Base-by-base conservation (phyloP, 2,797 vertebrate species). In the Oceanodroma leucorhoa region DNA sequence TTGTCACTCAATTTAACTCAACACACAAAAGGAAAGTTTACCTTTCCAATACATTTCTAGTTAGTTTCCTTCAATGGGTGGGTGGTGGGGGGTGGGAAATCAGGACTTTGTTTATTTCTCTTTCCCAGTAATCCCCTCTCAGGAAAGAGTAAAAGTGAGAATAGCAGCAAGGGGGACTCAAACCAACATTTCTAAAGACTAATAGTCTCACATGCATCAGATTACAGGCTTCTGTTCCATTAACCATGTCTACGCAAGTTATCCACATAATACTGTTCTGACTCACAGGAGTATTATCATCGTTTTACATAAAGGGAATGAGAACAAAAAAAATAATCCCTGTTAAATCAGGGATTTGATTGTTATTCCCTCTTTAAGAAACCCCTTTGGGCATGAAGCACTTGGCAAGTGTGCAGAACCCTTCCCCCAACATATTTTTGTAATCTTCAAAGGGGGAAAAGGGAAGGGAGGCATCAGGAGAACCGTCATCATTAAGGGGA, bases 31-130 rank as follows among this genome's bases (percentile, higher is more conserved):
- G 6, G 5, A 19, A 76, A 55, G 30, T 73, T 83, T 32, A 77
- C 27, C 22, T 86, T 88, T 69, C n/a, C 24, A 38, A 23, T 60
- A 53, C 8, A 34, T 50, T 62, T 93, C 29, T 60, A 76, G 17
- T n/a, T 46, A 62, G 15, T 1, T 1, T 41, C 15, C 23, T 88
- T 17, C 15, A 51, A 29, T 0, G 23, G 7, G 4, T 36, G 36
- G 36, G 36, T 36, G 36, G 36, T n/a, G n/a, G n/a, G n/a, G n/a
- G n/a, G n/a, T n/a, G n/a, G n/a, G n/a, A n/a, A n/a, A 14, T 16
- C 5, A 66, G 14, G 10, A 43, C 19, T 64, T 41, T 34, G 5
- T 61, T 77, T 81, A 46, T 36, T 66, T 83, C 5, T 67, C 7
- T 45, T 41, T 90, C 18, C 3, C 18, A 38, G 7, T 38, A 54